Conservation (phyloP, 2,113 vertebrate genomes). For the Alouatta palliata region DNA sequence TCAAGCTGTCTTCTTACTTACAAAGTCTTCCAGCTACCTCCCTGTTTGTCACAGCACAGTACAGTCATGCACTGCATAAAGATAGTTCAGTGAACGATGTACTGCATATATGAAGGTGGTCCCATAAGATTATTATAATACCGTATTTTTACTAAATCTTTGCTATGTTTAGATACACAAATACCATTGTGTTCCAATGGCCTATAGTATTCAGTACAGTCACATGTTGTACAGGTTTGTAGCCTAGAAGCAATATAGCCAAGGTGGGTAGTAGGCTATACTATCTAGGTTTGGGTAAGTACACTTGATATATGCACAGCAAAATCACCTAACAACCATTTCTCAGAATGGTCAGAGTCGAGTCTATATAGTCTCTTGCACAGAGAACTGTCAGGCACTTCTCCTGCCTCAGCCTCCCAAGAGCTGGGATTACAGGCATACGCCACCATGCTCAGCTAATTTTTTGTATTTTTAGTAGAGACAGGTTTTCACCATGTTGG, state of each 20-base stretch:
- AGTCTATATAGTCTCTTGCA: background rate
- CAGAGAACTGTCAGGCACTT: background rate
- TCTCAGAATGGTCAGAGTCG: background rate
- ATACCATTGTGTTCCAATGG: background rate
- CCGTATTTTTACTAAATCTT: background rate
- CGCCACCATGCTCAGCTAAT: too few relatives aligned
- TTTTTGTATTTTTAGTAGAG: too few relatives aligned
- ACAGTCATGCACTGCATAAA: background rate
- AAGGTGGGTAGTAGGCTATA: background rate
- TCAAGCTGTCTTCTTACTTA: conserved; percentile 67
- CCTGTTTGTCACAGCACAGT: background rate
- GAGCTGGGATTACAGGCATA: too few relatives aligned
- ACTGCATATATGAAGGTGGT: background rate
- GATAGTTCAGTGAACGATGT: background rate
- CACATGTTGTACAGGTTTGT: background rate
- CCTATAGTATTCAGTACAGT: background rate
- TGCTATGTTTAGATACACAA: background rate
- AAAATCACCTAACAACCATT: background rate
- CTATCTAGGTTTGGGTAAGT: background rate
- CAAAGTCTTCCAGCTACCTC: conserved; percentile 27
- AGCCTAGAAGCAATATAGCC: background rate
- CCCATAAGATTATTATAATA: background rate
- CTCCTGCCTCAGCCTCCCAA: too few relatives aligned
- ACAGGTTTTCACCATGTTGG: too few relatives aligned
- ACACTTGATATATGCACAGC: background rate